These are phyloP conservation scores for Stichodactyla helianthus DNA, from an alignment of 64 coral and sea anemone genomes.

Conservation along the genomic window DNA sequence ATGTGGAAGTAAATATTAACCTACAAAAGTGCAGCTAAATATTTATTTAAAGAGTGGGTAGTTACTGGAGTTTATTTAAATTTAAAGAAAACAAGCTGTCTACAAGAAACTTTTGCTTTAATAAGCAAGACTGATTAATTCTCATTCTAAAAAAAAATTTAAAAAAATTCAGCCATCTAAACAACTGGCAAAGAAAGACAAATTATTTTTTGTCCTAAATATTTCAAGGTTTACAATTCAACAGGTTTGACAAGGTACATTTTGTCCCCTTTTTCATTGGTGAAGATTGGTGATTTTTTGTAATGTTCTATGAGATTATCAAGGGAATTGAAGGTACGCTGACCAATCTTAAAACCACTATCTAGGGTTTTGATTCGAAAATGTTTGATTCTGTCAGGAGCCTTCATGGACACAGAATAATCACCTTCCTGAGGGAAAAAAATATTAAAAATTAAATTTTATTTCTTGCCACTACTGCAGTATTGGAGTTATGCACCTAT, in stretches of 20 bases:
- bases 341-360: conserved; percentile 81
- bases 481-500: no score
- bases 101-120: background rate
- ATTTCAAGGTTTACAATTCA: conserved; percentile 17
- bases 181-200: background rate
- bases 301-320: conserved; percentile 93
- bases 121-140: background rate
- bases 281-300: conserved; percentile 91
- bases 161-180: background rate
- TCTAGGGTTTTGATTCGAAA: conserved; percentile 72
- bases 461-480: no score
- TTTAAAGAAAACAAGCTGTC: background rate
- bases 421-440: conserved; percentile 69
- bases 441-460: background rate
- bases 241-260: conserved; percentile 86
- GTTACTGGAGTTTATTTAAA: background rate
- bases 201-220: background rate
- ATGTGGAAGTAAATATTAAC: background rate
- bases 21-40: background rate
- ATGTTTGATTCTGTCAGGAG: conserved; percentile 95
- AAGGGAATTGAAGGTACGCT: conserved; percentile 64
- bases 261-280: conserved; percentile 74
- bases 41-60: background rate
- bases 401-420: conserved; percentile 99
- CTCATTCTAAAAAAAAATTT: background rate